Evolutionary conservation across 2,113 vertebrate genomes (phyloP).

Genomic region (Mormoops blainvillei): DNA sequence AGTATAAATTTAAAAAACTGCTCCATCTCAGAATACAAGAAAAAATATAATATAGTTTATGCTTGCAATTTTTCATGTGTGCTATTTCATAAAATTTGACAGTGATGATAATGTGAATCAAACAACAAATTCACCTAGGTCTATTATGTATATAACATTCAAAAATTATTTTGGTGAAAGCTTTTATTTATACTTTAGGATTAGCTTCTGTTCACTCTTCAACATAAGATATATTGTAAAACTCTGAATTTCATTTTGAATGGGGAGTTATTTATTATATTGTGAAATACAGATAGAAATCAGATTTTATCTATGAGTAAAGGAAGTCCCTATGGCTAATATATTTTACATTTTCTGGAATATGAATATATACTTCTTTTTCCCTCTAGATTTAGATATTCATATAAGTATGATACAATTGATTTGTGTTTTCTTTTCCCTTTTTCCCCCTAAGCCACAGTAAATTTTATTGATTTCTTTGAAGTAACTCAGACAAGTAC

Average conservation of each 20-base stretch:
- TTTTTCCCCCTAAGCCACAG: not conserved
- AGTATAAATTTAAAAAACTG: not conserved
- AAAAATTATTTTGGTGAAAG: not conserved
- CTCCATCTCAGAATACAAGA: not conserved
- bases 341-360: not conserved
- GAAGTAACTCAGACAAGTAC: not conserved
- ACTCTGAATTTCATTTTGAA: slow-evolving; percentile 14
- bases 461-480: slow-evolving; percentile 18
- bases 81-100: not conserved
- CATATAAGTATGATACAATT: not conserved
- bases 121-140: not conserved
- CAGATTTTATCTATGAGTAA: not conserved
- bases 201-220: not conserved
- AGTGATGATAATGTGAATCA: not conserved
- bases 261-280: not conserved
- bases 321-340: not conserved
- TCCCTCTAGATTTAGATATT: not conserved
- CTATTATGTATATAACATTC: not conserved
- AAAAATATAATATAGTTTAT: not conserved
- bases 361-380: not conserved
- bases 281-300: not conserved
- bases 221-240: not conserved
- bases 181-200: not conserved
- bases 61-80: not conserved
- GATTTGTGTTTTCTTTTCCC: not conserved